Conservation (phyloP, 1,140 invertebrate genomes). For the Musca vetustissima region DNA sequence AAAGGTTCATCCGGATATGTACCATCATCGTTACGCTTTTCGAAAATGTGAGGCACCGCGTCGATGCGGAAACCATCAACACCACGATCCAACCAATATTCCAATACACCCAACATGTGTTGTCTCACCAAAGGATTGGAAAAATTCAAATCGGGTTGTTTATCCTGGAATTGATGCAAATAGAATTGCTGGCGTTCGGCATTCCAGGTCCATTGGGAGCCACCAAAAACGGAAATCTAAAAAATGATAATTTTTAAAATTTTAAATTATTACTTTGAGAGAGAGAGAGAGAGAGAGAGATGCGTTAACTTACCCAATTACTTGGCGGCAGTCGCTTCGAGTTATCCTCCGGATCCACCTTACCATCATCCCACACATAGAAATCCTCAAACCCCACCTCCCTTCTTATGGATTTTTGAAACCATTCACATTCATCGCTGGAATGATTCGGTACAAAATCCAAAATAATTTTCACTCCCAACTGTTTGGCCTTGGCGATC, state of each 20-base stretch:
- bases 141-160: slow-evolving; percentile 74
- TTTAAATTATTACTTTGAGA: not conserved
- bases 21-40: slow-evolving; percentile 61
- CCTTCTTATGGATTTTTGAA: slow-evolving; percentile 62
- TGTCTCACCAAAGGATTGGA: slow-evolving; percentile 62
- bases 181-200: slow-evolving; percentile 65
- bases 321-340: slow-evolving; percentile 59
- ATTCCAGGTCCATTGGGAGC: slow-evolving; percentile 67
- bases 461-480: slow-evolving; percentile 56
- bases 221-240: slow-evolving; percentile 59
- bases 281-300: not conserved
- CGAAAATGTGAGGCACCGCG: slow-evolving; percentile 65
- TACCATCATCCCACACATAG: slow-evolving; percentile 69
- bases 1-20: slow-evolving; percentile 58
- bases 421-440: slow-evolving; percentile 71
- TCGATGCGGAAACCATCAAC: slow-evolving; percentile 77
- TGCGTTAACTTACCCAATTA: slow-evolving; percentile 63
- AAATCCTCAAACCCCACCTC: slow-evolving; percentile 65
- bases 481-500: slow-evolving; percentile 61
- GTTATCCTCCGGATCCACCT: slow-evolving; percentile 38
- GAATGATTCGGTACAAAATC: slow-evolving; percentile 71
- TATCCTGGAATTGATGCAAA: slow-evolving; percentile 64
- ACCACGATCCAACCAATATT: slow-evolving; percentile 74
- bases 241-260: slow-evolving; percentile 32
- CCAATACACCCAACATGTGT: slow-evolving; percentile 67